These are phyloP conservation scores for Eulithis prunata DNA, from an alignment of 2,888 invertebrate species.

Conservation along the genomic window DNA sequence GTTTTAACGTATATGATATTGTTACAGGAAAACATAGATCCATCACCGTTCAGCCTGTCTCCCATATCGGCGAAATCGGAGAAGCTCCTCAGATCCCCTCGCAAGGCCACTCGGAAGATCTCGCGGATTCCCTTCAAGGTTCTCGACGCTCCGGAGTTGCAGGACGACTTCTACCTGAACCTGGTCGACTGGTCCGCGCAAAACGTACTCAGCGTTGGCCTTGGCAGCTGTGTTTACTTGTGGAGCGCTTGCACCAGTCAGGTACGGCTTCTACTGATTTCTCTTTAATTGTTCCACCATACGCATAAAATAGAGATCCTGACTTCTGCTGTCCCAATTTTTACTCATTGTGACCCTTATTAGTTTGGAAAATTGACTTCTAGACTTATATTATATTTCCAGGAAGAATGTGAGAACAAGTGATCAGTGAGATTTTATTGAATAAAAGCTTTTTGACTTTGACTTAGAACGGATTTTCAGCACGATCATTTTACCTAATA, in stretches of 20 bases:
- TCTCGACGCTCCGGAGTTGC: slow-evolving; percentile 97
- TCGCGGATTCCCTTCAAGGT: slow-evolving; percentile 99
- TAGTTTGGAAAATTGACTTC: too few species aligned
- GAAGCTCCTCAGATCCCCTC: slow-evolving; percentile 95
- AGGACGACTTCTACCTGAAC: slow-evolving; percentile 99
- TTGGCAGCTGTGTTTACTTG: slow-evolving; percentile 98
- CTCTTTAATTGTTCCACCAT: too few species aligned
- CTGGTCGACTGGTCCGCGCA: slow-evolving; percentile 99
- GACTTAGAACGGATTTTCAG: too few species aligned
- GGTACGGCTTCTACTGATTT: slow-evolving; percentile 64
- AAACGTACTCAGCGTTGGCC: slow-evolving; percentile 98
- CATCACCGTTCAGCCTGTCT: slow-evolving; percentile 96
- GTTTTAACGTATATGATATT: slow-evolving; percentile 13
- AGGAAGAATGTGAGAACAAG: too few species aligned
- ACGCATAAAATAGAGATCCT: too few species aligned
- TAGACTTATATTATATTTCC: too few species aligned
- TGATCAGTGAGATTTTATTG: too few species aligned
- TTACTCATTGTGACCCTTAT: too few species aligned
- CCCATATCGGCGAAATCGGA: slow-evolving; percentile 98
- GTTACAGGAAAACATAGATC: slow-evolving; percentile 90
- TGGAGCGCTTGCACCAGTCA: slow-evolving; percentile 99
- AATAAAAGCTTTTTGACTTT: too few species aligned
- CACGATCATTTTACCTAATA: too few species aligned
- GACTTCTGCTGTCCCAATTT: too few species aligned
- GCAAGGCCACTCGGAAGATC: slow-evolving; percentile 99